Base-by-base conservation (phyloP, 2,797 vertebrate species). In the Echiichthys vipera region DNA sequence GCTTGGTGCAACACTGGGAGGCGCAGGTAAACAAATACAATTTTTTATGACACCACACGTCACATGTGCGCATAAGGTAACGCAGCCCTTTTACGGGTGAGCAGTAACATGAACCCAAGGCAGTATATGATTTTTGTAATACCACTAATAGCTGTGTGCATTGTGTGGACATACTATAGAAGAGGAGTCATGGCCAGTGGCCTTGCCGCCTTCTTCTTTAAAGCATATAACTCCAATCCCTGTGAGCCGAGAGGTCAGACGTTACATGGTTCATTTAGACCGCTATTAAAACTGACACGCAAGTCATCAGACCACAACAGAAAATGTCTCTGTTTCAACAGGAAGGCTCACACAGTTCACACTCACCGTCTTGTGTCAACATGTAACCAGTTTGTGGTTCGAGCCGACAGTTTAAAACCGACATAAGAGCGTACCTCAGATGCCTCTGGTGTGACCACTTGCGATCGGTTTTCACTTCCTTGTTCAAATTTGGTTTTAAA, bases 11-110 rank as follows among this genome's bases (percentile, higher is more conserved):
- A 46, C 51, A 45, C 4, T 56, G 40, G 59, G 55, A 68, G 67
- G 37, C 45, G 61, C 40, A 69, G 70, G 72, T 74, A 84, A 81
- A 86, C 51, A 42, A 34, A 64, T 6, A n/a, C 69, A 65, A 30
- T 39, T 29, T 36, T 84, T 82, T 62, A 76, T 57, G 61, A 62
- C 72, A 61, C 43, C 51, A 54, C 50, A 62, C 27, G 55, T 72
- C 56, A 59, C 65, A 53, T n/a, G 65, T 39, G 34, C 12, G 22
- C 65, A 77, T 42, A 29, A 56, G 50, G 39, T 7, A 53, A 59
- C 65, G 68, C 53, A 20, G 54, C 7, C 18, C 17, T 29, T 63
- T 47, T 27, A 27, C 13, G 73, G 32, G 42, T 75, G 64, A 68
- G 46, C 71, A 22, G 49, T 37, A 49, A 63, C 74, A 55, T 18